Evolutionary conservation across 2,888 invertebrate genomes (phyloP), one percentile per base, ranked within the genome.

Genomic region (Habroteleia sp.): DNA sequence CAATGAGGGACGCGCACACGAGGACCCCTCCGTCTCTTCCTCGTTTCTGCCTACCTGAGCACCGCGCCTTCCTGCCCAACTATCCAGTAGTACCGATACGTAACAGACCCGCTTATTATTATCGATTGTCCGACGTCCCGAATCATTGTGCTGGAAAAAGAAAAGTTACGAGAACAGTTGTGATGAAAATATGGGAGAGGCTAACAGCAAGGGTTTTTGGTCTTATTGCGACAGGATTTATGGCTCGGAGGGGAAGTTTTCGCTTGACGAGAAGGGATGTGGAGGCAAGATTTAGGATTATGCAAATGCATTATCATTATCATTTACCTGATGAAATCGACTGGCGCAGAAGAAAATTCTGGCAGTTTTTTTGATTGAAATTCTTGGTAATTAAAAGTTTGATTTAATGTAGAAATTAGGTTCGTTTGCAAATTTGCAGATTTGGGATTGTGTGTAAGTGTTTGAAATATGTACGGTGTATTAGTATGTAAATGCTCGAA

Each of bases 1-100:
- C 76, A 75, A 46, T 79, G 74, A 74, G 72, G 73, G 77, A 83
- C 79, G 79, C 80, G 80, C 80, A 81, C 77, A 82, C 80, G 46
- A 63, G 56, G 78, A 80, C 81, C 81, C 73, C 78, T 66, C 75
- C 83, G 82, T 81, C 76, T 78, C 76, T 56, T 14, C 46, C 14
- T 44, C 56, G 71, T 17, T 48, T 37, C 25, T 48, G 39, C 48
- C 41, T 58, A 41, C 58, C 65, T 65, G 54, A 20, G n/a, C 31
- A 41, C 79, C 74, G 78, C 66, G 48, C 50, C 69, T 77, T 56
- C 74, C 65, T 44, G 16, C 65, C 74, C 79, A 78, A 80, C 83
- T 83, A 79, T 82, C 62, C 79, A 77, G 79, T 78, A 78, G 65
- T 74, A 74, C 68, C 71, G 78, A 83, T 76, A 79, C 79, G 78